These are phyloP conservation scores for Xiphydria camelus DNA, from an alignment of 2,888 invertebrate species.

Conservation along the genomic window DNA sequence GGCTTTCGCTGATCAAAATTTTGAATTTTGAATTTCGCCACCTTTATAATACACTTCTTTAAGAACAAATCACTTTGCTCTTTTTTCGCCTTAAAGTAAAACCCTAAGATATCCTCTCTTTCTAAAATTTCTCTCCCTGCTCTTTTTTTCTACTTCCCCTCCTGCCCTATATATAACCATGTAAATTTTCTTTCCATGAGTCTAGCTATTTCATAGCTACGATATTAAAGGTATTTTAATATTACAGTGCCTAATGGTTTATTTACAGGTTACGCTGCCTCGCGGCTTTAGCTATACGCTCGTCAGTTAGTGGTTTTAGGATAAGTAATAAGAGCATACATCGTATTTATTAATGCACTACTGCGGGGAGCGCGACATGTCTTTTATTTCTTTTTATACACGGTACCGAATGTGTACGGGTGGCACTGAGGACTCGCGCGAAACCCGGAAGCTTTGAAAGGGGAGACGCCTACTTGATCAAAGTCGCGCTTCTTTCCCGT, in stretches of 20 bases:
- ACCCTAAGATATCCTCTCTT: constrained; percentile 43
- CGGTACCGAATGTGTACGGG: not conserved
- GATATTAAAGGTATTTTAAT: constrained; percentile 36
- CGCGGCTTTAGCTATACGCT: no score
- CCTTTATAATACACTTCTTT: constrained; percentile 36
- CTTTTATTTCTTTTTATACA: constrained; percentile 2
- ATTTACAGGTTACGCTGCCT: not conserved
- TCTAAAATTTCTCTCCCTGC: constrained; percentile 22
- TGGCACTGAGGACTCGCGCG: no score
- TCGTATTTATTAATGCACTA: no score
- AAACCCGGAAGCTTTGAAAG: no score
- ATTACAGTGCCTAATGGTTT: constrained; percentile 26
- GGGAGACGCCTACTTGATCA: no score
- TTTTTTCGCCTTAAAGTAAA: constrained; percentile 41
- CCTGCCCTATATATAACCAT: no score
- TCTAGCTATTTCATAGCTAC: constrained; percentile 54
- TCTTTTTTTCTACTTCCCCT: no score
- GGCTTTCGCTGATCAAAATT: constrained; percentile 46
- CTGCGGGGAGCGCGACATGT: no score
- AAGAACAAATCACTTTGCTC: constrained; percentile 51
- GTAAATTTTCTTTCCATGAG: constrained; percentile 51
- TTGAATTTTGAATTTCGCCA: constrained; percentile 53
- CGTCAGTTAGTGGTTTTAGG: no score
- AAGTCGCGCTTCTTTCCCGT: no score
- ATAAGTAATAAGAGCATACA: no score